Evolutionary conservation across 2,113 vertebrate genomes (phyloP).

Genomic region (Eptatretus burgeri): DNA sequence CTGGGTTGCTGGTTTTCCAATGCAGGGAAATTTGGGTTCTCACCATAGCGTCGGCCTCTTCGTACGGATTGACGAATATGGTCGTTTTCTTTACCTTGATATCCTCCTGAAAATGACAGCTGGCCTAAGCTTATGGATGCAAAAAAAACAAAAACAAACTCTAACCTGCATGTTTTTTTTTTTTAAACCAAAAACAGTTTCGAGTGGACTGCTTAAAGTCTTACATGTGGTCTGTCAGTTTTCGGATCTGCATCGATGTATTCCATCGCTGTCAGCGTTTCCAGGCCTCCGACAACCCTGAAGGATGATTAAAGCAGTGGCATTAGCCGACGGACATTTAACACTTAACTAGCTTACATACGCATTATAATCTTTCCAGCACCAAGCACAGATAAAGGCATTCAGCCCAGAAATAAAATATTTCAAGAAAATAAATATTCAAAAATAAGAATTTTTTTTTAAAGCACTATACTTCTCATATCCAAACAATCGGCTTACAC

Average conservation of each 20-base stretch:
- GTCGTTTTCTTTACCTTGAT: conserved; percentile 33
- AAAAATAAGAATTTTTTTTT: no score
- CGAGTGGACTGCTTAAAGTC: no score
- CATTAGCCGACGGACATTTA: background rate
- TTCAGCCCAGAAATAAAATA: background rate
- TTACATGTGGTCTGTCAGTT: conserved; percentile 70
- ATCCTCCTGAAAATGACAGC: conserved; percentile 29
- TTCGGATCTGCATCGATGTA: conserved; percentile 69
- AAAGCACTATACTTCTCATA: no score
- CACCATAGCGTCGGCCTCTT: conserved; percentile 75
- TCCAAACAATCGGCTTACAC: no score
- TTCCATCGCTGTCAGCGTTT: conserved; percentile 70
- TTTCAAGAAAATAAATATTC: no score
- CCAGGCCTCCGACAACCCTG: conserved; percentile 84
- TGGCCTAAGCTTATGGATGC: background rate
- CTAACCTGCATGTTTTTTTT: no score
- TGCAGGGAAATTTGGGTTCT: background rate
- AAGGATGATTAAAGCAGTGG: conserved; percentile 8
- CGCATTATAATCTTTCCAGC: background rate
- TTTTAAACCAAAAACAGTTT: no score
- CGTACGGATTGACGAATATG: conserved; percentile 79
- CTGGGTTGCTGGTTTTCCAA: no score
- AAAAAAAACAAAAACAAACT: no score
- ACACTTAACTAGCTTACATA: background rate
- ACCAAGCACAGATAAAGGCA: background rate